phyloP scores from a whole-genome alignment of 1,140 invertebrate genomes.

The Hetaerina americana region DNA sequence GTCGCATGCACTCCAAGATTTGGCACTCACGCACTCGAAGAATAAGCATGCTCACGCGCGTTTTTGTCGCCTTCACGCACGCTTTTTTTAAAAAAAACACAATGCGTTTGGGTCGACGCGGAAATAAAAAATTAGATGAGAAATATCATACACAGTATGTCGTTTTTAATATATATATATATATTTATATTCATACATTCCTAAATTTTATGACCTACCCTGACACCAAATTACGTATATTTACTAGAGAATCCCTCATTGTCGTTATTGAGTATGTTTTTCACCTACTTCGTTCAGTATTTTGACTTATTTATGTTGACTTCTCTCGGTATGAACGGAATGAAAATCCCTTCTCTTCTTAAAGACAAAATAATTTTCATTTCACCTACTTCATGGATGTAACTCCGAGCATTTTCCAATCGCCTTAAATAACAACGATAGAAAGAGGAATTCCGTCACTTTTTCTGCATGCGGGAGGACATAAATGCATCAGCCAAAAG shows the following conservation, averaged over 20 bases:
- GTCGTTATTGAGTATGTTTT: background rate
- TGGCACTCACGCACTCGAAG: background rate
- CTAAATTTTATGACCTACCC: slow-evolving; percentile 28
- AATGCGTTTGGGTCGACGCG: background rate
- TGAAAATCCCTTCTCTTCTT: no score
- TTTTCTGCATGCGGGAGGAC: no score
- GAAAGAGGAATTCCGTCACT: no score
- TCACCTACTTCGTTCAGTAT: slow-evolving; percentile 29
- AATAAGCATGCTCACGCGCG: background rate
- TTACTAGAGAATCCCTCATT: slow-evolving; percentile 12
- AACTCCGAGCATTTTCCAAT: no score
- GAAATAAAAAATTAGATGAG: background rate
- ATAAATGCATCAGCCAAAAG: no score
- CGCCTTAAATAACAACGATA: no score
- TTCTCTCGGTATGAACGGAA: background rate
- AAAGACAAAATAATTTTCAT: no score
- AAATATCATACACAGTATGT: background rate
- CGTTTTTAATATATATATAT: background rate
- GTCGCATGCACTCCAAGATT: background rate
- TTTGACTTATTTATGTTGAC: slow-evolving; percentile 22
- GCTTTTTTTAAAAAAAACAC: slow-evolving; percentile 3
- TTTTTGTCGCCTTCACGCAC: background rate
- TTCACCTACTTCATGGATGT: no score
- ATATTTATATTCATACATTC: background rate
- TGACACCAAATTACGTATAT: slow-evolving; percentile 42